Base-by-base conservation (phyloP, 2,888 invertebrate species). In the Cynaeus angustus region DNA sequence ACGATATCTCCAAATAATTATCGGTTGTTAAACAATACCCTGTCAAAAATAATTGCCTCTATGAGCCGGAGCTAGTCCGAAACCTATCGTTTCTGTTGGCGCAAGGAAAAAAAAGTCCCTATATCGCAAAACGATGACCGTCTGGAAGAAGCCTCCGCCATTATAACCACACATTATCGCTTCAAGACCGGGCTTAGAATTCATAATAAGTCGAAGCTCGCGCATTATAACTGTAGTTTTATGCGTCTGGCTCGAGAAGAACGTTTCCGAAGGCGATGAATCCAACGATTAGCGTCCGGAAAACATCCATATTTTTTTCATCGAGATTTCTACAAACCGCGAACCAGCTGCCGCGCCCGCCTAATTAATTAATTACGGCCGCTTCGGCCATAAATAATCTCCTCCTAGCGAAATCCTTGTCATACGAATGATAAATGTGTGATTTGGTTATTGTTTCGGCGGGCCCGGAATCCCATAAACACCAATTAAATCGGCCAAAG, bases 401-500 rank as follows among this genome's bases (percentile, higher is more conserved):
- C 14, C 21, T 55, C 46, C 61, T 62, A 62, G 53, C 68, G 28
- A 53, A 55, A 61, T 37, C 26, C 56, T 45, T 56, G 56, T 62
- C 61, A 21, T 58, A 26, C 46, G 26, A 30, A 55, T 68, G 68
- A 68, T 68, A 46, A 68, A 68, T 68, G 68, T 62, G 68, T 62
- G 64, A 64, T 70, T 70, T 45, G 56, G 67, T 68, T 70, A 68
- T 68, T 74, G 76, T 75, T 76, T 76, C 72, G 74, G 72, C 12
- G 59, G 38, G 68, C 43, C 68, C 71, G 71, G 71, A 70, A 74
- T 75, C 66, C 50, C 72, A 71, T 68, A 72, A 68, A 64, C 71
- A 68, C 66, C 72, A 76, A 76, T 76, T 76, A 76, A 72, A 68
- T 61, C 70, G 46, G 52, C 71, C 50, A 68, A 75, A 75, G 76